phyloP scores from a whole-genome alignment of 2,113 vertebrate species.

The Phylloscopus trochiloides region DNA sequence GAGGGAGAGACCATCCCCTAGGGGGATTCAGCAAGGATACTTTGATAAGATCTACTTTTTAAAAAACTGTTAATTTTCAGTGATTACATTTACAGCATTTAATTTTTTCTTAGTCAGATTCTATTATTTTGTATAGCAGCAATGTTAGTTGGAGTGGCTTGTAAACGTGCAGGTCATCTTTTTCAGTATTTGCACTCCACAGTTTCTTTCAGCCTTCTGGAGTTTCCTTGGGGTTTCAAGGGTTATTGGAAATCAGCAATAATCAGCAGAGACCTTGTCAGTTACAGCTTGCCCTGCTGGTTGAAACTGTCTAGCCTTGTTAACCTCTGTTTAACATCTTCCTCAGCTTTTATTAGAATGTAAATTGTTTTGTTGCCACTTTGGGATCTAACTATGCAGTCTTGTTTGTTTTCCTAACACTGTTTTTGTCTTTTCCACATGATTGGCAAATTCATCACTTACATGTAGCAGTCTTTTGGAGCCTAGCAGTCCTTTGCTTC shows the following conservation, averaged over 20 bases:
- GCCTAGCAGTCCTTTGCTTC: background rate
- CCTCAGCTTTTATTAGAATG: conserved; percentile 1
- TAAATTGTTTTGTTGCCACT: background rate
- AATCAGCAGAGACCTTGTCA: background rate
- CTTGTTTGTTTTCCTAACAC: background rate
- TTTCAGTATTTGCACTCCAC: background rate
- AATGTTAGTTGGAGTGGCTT: background rate
- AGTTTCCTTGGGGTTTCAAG: background rate
- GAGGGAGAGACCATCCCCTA: too few relatives aligned
- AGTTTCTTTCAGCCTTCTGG: background rate
- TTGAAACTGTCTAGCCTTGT: background rate
- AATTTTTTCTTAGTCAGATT: background rate
- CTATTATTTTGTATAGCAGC: background rate
- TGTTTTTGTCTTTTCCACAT: background rate
- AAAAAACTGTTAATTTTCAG: background rate
- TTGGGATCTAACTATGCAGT: background rate
- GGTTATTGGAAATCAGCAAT: background rate
- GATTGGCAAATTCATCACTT: background rate
- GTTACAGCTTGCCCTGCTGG: background rate
- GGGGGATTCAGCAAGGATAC: background rate
- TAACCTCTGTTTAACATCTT: conserved; percentile 2
- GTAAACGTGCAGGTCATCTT: background rate
- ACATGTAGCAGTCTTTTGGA: background rate
- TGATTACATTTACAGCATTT: background rate
- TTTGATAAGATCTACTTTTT: background rate